Evolutionary conservation across 2,797 vertebrate species (phyloP).

Genomic region (Jordanella pulchra): DNA sequence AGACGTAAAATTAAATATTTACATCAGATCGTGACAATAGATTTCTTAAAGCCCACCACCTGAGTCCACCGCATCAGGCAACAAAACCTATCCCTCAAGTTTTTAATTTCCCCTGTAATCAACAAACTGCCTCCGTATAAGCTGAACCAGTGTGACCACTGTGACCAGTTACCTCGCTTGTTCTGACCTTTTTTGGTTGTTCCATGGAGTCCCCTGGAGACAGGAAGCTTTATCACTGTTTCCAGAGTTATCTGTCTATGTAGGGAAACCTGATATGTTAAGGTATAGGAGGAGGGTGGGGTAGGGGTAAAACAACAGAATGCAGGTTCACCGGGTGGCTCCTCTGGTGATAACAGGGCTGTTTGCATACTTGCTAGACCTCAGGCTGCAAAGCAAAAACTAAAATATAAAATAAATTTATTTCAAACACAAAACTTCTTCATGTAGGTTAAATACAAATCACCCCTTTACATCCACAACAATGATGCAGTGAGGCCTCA

Average conservation of each 20-base stretch:
- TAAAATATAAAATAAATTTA: background rate
- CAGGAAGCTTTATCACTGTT: slow-evolving; percentile 14
- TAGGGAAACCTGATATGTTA: slow-evolving; percentile 13
- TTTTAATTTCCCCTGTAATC: background rate
- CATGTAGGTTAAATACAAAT: background rate
- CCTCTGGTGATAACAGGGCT: background rate
- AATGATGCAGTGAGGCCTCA: background rate
- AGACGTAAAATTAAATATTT: too few relatives aligned
- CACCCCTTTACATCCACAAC: background rate
- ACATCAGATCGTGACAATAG: too few relatives aligned
- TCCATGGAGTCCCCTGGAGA: slow-evolving; percentile 15
- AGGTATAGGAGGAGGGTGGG: background rate
- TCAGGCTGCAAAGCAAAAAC: background rate
- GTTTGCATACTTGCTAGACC: background rate
- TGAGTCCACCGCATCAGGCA: background rate
- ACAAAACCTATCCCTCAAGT: background rate
- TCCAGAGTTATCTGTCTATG: slow-evolving; percentile 5
- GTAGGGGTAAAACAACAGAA: background rate
- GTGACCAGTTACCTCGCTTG: background rate
- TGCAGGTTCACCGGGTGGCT: background rate
- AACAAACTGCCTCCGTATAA: background rate
- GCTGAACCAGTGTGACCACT: slow-evolving; percentile 12
- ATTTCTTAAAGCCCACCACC: background rate
- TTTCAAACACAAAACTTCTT: background rate
- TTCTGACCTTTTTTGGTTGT: slow-evolving; percentile 17